A percentile compares a stretch with the other conserved stretches of the same genome.
These are phyloP conservation scores for Carterocephalus palaemon DNA, from an alignment of 2,888 invertebrate genomes.

Conservation along the genomic window DNA sequence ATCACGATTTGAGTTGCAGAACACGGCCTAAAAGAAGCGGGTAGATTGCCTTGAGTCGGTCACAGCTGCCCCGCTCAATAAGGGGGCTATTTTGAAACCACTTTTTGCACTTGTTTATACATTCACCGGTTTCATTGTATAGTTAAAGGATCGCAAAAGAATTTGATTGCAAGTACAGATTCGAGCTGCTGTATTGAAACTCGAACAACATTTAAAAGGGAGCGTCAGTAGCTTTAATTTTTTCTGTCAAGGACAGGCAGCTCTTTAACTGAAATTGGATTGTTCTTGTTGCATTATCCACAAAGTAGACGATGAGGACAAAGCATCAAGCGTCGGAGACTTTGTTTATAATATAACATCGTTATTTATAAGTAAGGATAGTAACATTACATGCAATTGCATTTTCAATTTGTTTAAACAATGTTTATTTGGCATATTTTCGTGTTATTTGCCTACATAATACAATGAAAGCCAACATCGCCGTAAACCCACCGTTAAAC, in stretches of 20 bases:
- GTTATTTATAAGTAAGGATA: too few relatives aligned
- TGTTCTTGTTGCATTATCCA: too few relatives aligned
- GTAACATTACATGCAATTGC: too few relatives aligned
- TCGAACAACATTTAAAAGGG: constrained; percentile 13
- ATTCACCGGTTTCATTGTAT: constrained; percentile 62
- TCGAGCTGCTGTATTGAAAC: constrained; percentile 28
- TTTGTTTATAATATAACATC: too few relatives aligned
- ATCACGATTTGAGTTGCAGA: constrained; percentile 54
- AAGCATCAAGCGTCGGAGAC: too few relatives aligned
- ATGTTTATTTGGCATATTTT: too few relatives aligned
- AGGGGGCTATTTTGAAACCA: constrained; percentile 62
- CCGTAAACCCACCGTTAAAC: not conserved
- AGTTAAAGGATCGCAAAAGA: constrained; percentile 39
- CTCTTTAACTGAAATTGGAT: too few relatives aligned
- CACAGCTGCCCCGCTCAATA: constrained; percentile 59
- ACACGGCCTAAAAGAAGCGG: constrained; percentile 49
- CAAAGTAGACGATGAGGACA: too few relatives aligned
- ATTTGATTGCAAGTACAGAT: constrained; percentile 34
- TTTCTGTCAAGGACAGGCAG: constrained; percentile 14
- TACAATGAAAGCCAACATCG: too few relatives aligned
- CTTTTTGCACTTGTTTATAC: constrained; percentile 60
- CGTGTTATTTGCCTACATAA: too few relatives aligned
- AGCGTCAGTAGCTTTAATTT: constrained; percentile 8
- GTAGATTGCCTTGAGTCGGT: constrained; percentile 67
- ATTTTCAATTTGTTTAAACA: constrained; percentile 9